These are phyloP conservation scores for Sarotherodon lohbergeri DNA, from an alignment of 2,113 vertebrate species.

Conservation along the genomic window DNA sequence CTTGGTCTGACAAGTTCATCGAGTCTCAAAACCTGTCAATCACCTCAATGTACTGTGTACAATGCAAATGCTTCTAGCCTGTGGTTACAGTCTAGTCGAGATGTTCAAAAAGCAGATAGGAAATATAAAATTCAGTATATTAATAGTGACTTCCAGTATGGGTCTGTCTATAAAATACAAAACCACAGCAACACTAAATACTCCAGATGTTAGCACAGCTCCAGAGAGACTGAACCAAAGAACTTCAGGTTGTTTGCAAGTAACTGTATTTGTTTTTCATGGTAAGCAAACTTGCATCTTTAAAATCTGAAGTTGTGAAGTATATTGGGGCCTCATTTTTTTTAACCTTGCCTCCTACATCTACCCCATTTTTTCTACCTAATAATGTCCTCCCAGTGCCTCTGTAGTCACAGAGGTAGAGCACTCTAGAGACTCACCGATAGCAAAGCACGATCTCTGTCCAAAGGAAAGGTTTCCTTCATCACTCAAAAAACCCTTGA, in stretches of 20 bases:
- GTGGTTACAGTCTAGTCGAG: neutral
- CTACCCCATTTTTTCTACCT: neutral
- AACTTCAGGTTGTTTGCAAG: neutral
- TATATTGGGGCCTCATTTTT: neutral
- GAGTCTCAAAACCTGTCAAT: neutral
- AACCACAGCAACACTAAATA: neutral
- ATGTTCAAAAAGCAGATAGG: neutral
- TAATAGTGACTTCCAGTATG: neutral
- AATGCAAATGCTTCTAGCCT: neutral
- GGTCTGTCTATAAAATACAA: neutral
- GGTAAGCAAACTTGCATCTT: neutral
- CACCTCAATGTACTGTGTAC: neutral
- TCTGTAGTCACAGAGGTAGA: neutral
- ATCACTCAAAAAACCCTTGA: conserved; percentile 20
- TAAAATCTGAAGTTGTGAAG: neutral
- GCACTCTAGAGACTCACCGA: neutral
- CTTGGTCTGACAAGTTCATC: neutral
- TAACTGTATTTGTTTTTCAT: neutral
- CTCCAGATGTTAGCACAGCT: neutral
- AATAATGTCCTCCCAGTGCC: neutral
- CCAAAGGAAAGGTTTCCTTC: conserved; percentile 2
- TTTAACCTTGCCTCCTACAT: neutral
- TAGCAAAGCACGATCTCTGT: neutral
- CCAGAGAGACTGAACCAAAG: neutral
- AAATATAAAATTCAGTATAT: neutral